These are phyloP conservation scores for Parnassius mnemosyne DNA, from an alignment of 2,888 invertebrate genomes.

Conservation along the genomic window DNA sequence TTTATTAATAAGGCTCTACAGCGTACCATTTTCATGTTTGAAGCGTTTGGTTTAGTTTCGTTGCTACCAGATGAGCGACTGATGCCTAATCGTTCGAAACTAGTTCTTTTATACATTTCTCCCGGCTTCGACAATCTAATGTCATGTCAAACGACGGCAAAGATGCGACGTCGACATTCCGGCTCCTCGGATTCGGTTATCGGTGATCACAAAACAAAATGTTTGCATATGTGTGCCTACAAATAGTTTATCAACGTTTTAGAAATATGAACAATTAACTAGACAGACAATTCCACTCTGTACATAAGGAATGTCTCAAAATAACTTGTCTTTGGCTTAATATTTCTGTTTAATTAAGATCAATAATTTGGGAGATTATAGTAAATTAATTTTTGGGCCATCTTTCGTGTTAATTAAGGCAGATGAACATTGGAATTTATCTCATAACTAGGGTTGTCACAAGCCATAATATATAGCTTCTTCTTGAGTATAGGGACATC, in stretches of 20 bases:
- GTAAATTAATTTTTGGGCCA: no score
- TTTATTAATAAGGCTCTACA: neutral
- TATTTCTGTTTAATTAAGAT: no score
- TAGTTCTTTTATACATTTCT: constrained; percentile 74
- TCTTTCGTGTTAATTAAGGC: no score
- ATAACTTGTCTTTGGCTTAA: no score
- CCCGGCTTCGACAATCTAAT: constrained; percentile 51
- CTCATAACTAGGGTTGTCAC: no score
- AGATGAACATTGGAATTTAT: no score
- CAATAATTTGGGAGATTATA: no score
- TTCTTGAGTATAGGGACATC: no score
- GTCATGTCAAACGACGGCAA: constrained; percentile 64
- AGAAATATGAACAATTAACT: no score
- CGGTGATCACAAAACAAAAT: constrained; percentile 44
- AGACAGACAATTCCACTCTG: no score
- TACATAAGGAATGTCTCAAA: no score
- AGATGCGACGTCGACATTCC: constrained; percentile 62
- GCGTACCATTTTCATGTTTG: constrained; percentile 73
- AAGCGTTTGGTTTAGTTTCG: constrained; percentile 50
- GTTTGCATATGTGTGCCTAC: constrained; percentile 33
- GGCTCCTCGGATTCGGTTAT: constrained; percentile 57
- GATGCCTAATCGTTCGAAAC: constrained; percentile 52
- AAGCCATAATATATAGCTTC: no score
- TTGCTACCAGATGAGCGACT: constrained; percentile 63
- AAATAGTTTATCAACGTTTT: neutral